A percentile compares a stretch with the other conserved stretches of the same genome.
These are phyloP conservation scores for Steromphala cineraria DNA, from an alignment of 2,888 invertebrate species.

Conservation along the genomic window DNA sequence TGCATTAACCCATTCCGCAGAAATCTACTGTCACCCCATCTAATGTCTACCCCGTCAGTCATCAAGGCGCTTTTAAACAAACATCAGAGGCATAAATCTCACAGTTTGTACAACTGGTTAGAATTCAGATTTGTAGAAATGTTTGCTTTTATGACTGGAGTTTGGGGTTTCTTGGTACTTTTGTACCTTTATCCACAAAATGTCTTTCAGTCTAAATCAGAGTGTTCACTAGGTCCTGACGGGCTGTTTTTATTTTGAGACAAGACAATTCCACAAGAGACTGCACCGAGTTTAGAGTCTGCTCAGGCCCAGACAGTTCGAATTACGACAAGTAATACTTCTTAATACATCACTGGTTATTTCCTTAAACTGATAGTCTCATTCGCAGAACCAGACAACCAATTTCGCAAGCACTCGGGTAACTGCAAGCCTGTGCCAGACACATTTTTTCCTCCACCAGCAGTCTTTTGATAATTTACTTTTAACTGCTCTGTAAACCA, in stretches of 20 bases:
- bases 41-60: not conserved
- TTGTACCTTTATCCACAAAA: too few relatives aligned
- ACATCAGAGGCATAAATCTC: too few relatives aligned
- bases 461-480: constrained; percentile 8
- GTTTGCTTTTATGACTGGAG: too few relatives aligned
- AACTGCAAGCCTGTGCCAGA: not conserved
- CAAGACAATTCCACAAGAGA: too few relatives aligned
- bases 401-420: not conserved
- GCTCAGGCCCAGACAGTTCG: not conserved
- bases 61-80: not conserved
- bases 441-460: not conserved
- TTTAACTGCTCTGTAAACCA: not conserved
- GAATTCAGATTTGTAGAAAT: too few relatives aligned
- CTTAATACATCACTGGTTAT: not conserved
- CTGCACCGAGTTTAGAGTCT: not conserved
- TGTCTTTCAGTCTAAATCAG: too few relatives aligned
- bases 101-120: too few relatives aligned
- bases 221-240: too few relatives aligned
- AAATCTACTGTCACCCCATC: not conserved
- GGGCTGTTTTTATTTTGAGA: too few relatives aligned
- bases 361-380: not conserved
- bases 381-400: not conserved
- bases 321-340: not conserved
- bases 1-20: not conserved
- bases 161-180: too few relatives aligned